Evolutionary conservation across 2,797 vertebrate genomes (phyloP).

Genomic region (Podargus strigoides): DNA sequence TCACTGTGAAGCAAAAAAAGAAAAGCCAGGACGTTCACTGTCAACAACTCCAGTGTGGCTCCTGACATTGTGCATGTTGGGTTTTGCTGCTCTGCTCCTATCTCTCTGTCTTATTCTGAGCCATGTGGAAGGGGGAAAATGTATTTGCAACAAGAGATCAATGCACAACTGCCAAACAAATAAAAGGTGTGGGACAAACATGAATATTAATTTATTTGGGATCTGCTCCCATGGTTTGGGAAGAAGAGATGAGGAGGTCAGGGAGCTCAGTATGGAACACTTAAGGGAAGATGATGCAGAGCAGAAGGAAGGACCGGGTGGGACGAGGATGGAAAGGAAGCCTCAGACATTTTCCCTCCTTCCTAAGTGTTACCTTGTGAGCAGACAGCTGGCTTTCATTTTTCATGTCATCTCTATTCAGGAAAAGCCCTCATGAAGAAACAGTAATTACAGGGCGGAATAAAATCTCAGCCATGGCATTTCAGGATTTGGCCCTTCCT

Average conservation of each 20-base stretch:
- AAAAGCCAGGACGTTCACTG: not conserved
- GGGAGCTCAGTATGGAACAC: not conserved
- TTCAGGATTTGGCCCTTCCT: not conserved
- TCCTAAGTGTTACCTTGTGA: not conserved
- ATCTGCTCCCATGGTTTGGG: accelerated
- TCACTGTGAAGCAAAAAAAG: not conserved
- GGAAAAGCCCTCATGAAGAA: not conserved
- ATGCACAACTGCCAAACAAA: not conserved
- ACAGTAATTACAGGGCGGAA: not conserved
- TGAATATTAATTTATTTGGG: not conserved
- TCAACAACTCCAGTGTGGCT: not conserved
- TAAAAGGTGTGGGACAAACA: not conserved
- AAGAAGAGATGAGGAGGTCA: not conserved
- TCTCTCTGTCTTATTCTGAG: not conserved
- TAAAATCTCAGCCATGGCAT: not conserved
- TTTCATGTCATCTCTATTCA: not conserved
- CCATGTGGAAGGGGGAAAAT: accelerated
- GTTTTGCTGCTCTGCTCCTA: not conserved
- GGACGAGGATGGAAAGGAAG: not conserved
- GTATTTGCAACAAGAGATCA: not conserved
- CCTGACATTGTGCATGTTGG: accelerated
- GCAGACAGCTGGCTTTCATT: not conserved
- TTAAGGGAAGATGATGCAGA: not conserved
- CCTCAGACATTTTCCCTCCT: not conserved
- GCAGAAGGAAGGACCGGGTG: not conserved